Evolutionary conservation across 2,113 vertebrate genomes (phyloP).

Genomic region (Oophaga pumilio): DNA sequence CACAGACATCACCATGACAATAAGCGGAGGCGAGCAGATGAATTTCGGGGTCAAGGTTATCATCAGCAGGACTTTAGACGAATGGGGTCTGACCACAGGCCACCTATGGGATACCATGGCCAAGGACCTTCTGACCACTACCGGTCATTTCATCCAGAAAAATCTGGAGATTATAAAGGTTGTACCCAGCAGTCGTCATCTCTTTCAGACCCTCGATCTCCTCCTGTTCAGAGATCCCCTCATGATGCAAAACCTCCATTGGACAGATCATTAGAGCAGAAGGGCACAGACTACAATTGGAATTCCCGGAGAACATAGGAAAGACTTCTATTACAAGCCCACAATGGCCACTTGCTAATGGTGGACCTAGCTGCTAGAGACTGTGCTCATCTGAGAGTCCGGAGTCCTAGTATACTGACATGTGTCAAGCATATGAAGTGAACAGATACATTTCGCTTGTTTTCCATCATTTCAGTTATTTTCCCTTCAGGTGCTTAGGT

Average conservation of each 20-base stretch:
- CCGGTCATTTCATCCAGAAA: constrained; percentile 87
- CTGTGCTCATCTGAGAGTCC: constrained; percentile 13
- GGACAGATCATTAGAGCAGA: constrained; percentile 87
- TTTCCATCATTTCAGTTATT: constrained; percentile 37
- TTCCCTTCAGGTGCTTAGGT: neutral
- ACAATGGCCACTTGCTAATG: constrained; percentile 60
- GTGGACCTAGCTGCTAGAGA: constrained; percentile 59
- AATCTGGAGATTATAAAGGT: constrained; percentile 81
- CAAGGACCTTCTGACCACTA: constrained; percentile 88
- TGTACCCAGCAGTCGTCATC: constrained; percentile 74
- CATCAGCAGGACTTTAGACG: constrained; percentile 90
- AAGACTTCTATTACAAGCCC: constrained; percentile 35
- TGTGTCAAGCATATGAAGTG: constrained; percentile 20
- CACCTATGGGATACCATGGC: constrained; percentile 77
- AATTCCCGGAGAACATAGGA: constrained; percentile 85
- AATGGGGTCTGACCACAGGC: constrained; percentile 85
- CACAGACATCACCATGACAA: constrained; percentile 87
- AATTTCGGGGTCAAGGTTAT: constrained; percentile 89
- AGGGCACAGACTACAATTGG: constrained; percentile 88
- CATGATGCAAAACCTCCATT: constrained; percentile 85
- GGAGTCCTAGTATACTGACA: neutral
- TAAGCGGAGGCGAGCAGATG: constrained; percentile 88
- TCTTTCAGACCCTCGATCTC: constrained; percentile 87
- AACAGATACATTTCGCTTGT: neutral
- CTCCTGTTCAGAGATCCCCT: constrained; percentile 90